A percentile compares a stretch with the other conserved stretches of the same genome.
Conservation (phyloP, 2,888 invertebrate genomes). For the Trachelus stipa region DNA sequence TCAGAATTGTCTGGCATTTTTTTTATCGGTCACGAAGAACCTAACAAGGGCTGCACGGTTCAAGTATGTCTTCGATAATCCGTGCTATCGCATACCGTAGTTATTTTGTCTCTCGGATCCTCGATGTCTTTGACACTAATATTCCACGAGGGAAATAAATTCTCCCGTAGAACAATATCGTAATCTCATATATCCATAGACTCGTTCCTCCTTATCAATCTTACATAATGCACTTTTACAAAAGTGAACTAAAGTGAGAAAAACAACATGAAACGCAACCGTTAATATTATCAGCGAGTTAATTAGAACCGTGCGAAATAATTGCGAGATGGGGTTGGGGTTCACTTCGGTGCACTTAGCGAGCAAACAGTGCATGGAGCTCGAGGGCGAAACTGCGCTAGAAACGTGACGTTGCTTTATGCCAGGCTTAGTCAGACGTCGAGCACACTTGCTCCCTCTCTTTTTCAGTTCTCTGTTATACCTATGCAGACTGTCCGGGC, state of each 20-base stretch:
- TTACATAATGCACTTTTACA: not conserved
- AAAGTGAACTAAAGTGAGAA: not conserved
- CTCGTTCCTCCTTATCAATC: not conserved
- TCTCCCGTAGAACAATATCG: not conserved
- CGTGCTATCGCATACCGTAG: not conserved
- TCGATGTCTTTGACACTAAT: not conserved
- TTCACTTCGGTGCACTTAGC: not conserved
- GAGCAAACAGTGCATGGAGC: not conserved
- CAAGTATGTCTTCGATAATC: not conserved
- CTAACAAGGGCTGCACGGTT: not conserved
- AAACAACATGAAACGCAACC: not conserved
- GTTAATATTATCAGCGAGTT: not conserved
- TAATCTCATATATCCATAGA: not conserved
- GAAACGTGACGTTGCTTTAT: not conserved
- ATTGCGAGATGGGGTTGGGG: not conserved
- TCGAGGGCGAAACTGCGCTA: not conserved
- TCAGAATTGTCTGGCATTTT: not conserved
- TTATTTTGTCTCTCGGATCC: not conserved
- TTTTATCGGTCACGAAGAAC: not conserved
- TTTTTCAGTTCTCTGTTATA: not conserved
- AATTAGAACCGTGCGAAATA: not conserved
- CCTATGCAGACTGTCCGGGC: not conserved
- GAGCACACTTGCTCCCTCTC: constrained; percentile 4
- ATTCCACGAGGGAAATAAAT: not conserved
- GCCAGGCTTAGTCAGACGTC: not conserved